These are phyloP conservation scores for Thumatha senex DNA, from an alignment of 2,888 invertebrate species.

Conservation along the genomic window DNA sequence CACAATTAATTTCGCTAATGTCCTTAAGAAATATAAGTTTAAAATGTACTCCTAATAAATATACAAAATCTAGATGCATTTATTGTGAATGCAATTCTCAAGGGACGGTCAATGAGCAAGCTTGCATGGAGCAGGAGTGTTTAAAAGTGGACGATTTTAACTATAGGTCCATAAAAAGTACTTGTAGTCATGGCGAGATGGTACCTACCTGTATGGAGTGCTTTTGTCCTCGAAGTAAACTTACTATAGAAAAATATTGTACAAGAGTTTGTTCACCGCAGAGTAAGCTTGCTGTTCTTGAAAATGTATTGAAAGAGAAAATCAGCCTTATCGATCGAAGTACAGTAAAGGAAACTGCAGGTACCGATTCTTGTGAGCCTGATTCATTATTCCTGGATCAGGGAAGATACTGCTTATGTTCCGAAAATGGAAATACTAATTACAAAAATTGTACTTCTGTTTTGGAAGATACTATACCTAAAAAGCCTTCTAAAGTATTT, in stretches of 20 bases:
- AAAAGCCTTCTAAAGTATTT: slow-evolving; percentile 17
- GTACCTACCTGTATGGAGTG: slow-evolving; percentile 66
- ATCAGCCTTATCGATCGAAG: slow-evolving; percentile 43
- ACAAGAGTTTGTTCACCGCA: slow-evolving; percentile 56
- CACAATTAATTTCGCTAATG: slow-evolving; percentile 29
- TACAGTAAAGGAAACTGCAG: slow-evolving; percentile 37
- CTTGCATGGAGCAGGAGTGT: slow-evolving; percentile 63
- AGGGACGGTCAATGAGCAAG: slow-evolving; percentile 53
- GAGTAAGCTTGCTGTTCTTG: slow-evolving; percentile 58
- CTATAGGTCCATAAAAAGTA: slow-evolving; percentile 38
- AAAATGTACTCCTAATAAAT: slow-evolving; percentile 53
- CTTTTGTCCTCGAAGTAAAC: slow-evolving; percentile 56
- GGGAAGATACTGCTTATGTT: slow-evolving; percentile 63
- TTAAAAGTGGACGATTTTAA: slow-evolving; percentile 41
- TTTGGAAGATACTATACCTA: slow-evolving; percentile 23
- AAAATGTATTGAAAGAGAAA: slow-evolving; percentile 52
- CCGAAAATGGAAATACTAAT: slow-evolving; percentile 50
- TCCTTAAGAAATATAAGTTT: slow-evolving; percentile 35
- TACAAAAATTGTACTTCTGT: slow-evolving; percentile 54
- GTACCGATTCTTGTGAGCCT: slow-evolving; percentile 49
- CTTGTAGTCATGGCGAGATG: slow-evolving; percentile 61
- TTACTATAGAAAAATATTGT: slow-evolving; percentile 54
- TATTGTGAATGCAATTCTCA: slow-evolving; percentile 63
- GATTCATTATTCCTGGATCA: slow-evolving; percentile 56
- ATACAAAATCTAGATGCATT: slow-evolving; percentile 58